phyloP scores from a whole-genome alignment of 2,797 vertebrate genomes.

The Adelosebastes latens region DNA sequence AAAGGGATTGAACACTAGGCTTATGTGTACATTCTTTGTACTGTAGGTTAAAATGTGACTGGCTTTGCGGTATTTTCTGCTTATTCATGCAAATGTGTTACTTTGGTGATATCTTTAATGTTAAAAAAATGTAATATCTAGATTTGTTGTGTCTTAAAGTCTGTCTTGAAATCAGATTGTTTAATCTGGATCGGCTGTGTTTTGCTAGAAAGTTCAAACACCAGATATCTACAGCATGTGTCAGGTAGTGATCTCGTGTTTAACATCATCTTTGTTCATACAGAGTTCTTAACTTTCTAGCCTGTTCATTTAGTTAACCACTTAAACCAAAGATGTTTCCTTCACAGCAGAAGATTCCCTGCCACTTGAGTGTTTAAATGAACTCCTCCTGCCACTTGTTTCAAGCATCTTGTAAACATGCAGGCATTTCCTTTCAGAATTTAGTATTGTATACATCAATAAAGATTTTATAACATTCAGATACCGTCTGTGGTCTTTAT shows the following conservation, averaged over 20 bases:
- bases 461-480: constrained; percentile 68
- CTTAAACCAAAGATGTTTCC: constrained; percentile 67
- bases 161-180: constrained; percentile 7
- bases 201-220: neutral
- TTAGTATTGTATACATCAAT: constrained; percentile 68
- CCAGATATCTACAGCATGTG: neutral
- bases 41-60: constrained; percentile 25
- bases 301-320: constrained; percentile 29
- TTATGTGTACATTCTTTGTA: constrained; percentile 15
- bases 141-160: constrained; percentile 20
- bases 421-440: constrained; percentile 35
- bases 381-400: constrained; percentile 12
- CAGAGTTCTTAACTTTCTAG: constrained; percentile 6
- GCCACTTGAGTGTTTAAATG: constrained; percentile 46
- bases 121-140: constrained; percentile 1
- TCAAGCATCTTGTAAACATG: constrained; percentile 48
- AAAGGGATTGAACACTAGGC: constrained; percentile 36
- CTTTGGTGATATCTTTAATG: constrained; percentile 21
- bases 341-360: constrained; percentile 34
- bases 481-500: constrained; percentile 5
- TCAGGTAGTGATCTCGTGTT: constrained; percentile 10
- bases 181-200: neutral
- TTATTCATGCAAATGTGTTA: constrained; percentile 28
- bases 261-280: constrained; percentile 5
- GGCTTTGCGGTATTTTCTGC: constrained; percentile 38